Evolutionary conservation across 2,797 vertebrate genomes (phyloP).

Genomic region (Argya squamiceps): DNA sequence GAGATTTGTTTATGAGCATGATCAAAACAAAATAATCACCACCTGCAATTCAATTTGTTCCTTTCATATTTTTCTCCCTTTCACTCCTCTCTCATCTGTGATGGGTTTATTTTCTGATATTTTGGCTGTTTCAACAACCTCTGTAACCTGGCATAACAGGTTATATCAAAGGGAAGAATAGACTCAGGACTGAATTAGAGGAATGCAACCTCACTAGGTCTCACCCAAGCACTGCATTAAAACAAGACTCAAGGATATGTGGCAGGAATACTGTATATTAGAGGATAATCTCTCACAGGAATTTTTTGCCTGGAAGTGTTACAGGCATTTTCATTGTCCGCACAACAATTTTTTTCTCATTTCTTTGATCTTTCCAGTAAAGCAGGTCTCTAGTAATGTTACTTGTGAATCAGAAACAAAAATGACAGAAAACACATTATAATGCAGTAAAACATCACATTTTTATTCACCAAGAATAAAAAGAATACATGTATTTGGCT

Average conservation of each 20-base stretch:
- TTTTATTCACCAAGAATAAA: background rate
- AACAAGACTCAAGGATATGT: background rate
- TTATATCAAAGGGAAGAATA: constrained; percentile 49
- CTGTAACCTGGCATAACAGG: constrained; percentile 19
- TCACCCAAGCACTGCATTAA: constrained; percentile 13
- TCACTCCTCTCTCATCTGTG: constrained; percentile 28
- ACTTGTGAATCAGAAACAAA: background rate
- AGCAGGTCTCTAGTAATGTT: background rate
- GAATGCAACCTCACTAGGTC: constrained; percentile 27
- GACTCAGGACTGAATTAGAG: constrained; percentile 24
- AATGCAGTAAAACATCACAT: background rate
- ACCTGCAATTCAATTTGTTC: background rate
- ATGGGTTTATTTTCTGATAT: background rate
- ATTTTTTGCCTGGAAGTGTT: background rate
- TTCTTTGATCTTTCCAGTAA: background rate
- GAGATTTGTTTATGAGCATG: background rate
- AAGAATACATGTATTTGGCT: background rate
- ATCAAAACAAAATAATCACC: background rate
- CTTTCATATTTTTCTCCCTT: background rate
- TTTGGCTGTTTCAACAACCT: constrained; percentile 16
- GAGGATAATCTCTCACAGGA: background rate
- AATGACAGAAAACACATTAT: background rate
- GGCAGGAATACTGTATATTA: background rate
- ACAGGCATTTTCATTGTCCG: background rate
- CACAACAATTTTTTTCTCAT: background rate